Base-by-base conservation (phyloP, 2,888 invertebrate genomes). In the Megaustenia siamemsis region DNA sequence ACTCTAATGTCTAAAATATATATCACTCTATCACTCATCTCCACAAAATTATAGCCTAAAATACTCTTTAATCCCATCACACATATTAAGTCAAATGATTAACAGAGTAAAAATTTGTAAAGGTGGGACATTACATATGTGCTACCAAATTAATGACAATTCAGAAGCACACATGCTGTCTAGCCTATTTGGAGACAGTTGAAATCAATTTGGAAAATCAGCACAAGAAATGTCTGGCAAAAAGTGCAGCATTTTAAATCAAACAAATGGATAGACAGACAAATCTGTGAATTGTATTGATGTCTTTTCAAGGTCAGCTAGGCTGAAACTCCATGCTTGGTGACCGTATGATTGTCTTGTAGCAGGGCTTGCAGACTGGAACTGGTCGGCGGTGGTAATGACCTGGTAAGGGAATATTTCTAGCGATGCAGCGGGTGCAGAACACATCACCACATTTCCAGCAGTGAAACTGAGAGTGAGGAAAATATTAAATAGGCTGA, bases 361-460 rank as follows among this genome's bases (percentile, higher is more conserved):
- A 96, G 95, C 98, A 98, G 85, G 96, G 96, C 92, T 97, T 96
- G 94, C 98, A 98, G 10, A 97, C 97, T 68, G 98, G 97, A 71
- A 97, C 97, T 82, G 96, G 95, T 90, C 96, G 96, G 89, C 96
- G 96, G 71, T 96, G 96, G 60, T 96, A 95, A 93, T 97, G 97
- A 86, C 98, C 97, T 40, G 97, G 96, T 79, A 98, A 95, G 38
- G 96, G 95, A 82, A 96, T 96, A 90, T 96, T 95, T 87, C 96
- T 95, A 90, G 96, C 96, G 92, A 98, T 97, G 94, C 99, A 99
- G 68, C 98, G 96, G 80, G 96, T 96, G 94, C 99, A 99, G 94
- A 97, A 97, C 86, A 98, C 97, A 88, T 97, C 96, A 21, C 99
- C 99, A 94, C 99, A 99, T 91, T 97, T 96, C 96, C 98, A 97